These are phyloP conservation scores for Nannoperca australis DNA, from an alignment of 2,797 vertebrate genomes.

Conservation along the genomic window DNA sequence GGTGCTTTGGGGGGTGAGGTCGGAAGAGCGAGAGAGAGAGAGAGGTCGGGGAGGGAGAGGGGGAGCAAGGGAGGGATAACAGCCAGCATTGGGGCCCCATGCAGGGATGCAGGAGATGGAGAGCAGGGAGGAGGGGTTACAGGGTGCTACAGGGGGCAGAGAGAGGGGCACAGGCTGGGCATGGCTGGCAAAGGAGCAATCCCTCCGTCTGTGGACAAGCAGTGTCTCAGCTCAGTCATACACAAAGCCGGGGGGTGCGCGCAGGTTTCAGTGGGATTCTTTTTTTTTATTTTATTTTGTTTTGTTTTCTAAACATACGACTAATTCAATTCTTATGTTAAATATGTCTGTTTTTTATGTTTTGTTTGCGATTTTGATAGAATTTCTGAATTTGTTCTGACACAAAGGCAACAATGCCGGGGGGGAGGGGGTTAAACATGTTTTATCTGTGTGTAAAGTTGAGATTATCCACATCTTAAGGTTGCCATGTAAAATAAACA, in stretches of 20 bases:
- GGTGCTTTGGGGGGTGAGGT: background rate
- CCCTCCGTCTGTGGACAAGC: constrained; percentile 59
- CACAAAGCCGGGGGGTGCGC: constrained; percentile 5
- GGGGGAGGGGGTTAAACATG: background rate
- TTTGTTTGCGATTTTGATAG: background rate
- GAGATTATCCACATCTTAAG: background rate
- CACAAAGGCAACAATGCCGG: constrained; percentile 7
- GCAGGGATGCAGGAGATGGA: constrained; percentile 70
- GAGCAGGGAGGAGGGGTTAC: constrained; percentile 54
- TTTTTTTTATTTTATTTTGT: background rate
- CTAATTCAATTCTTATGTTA: background rate
- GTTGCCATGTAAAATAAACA: background rate
- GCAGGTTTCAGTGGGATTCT: constrained; percentile 17
- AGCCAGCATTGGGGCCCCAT: constrained; percentile 77
- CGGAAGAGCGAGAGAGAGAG: background rate
- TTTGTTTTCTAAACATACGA: background rate
- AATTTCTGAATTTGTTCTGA: background rate
- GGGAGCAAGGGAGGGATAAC: constrained; percentile 53
- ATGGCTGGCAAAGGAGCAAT: constrained; percentile 77
- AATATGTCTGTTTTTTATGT: background rate
- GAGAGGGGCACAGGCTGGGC: constrained; percentile 60
- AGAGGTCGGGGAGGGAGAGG: constrained; percentile 6
- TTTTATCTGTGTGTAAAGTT: background rate
- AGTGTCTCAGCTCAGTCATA: constrained; percentile 24
- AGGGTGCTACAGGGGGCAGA: constrained; percentile 68